Conservation (phyloP, 1,140 invertebrate genomes). For the Phortica variegata region DNA sequence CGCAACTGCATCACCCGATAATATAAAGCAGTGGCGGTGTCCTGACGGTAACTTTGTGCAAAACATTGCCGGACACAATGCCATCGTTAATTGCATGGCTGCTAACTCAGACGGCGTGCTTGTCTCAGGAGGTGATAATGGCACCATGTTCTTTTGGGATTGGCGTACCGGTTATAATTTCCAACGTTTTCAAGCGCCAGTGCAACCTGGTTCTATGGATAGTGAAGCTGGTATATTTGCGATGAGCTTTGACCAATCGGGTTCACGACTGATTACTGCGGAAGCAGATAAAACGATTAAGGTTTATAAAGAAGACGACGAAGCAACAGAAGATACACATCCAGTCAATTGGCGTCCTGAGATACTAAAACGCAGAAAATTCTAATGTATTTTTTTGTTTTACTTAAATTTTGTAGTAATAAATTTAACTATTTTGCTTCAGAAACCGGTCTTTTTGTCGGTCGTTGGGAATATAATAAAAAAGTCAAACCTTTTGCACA, state of each 20-base stretch:
- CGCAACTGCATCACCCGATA: conserved; percentile 96
- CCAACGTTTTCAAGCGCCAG: conserved; percentile 84
- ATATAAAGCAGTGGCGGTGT: conserved; percentile 99
- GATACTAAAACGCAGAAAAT: conserved; percentile 84
- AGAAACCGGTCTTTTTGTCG: neutral
- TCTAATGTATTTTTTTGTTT: conserved; percentile 60
- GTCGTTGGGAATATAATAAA: neutral
- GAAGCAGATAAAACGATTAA: conserved; percentile 99
- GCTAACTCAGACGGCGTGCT: conserved; percentile 93
- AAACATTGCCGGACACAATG: conserved; percentile 95
- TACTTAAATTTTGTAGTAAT: neutral
- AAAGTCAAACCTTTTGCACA: neutral
- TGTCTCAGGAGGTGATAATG: conserved; percentile 98
- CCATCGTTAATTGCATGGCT: conserved; percentile 95
- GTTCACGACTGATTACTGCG: conserved; percentile 89
- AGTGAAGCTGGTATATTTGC: conserved; percentile 97
- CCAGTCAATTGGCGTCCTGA: conserved; percentile 97
- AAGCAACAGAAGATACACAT: conserved; percentile 93
- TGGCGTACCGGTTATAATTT: conserved; percentile 99
- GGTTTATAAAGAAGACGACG: conserved; percentile 97
- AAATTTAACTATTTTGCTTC: neutral
- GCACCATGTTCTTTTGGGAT: conserved; percentile 98
- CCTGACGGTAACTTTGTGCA: conserved; percentile 98
- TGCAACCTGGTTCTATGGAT: conserved; percentile 99
- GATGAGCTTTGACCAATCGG: conserved; percentile 92